phyloP scores from a whole-genome alignment of 2,888 invertebrate species.

The Eupeodes luniger region DNA sequence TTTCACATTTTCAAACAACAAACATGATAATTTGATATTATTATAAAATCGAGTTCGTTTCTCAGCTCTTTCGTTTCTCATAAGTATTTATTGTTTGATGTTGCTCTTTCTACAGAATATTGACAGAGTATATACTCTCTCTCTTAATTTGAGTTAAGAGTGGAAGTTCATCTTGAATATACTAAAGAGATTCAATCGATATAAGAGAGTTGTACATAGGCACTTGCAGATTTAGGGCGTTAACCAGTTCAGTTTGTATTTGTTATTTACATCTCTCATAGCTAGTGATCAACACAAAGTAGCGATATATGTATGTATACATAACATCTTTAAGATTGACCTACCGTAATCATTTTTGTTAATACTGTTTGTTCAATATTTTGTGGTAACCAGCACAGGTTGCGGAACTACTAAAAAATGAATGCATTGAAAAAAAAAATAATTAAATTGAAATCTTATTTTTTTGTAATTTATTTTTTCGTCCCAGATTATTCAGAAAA shows the following conservation, averaged over 20 bases:
- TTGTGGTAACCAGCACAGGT: conserved; percentile 12
- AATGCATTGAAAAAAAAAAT: conserved; percentile 2
- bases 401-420: conserved; percentile 31
- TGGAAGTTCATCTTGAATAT: neutral
- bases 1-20: neutral
- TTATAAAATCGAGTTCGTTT: conserved; percentile 35
- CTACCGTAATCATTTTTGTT: conserved; percentile 56
- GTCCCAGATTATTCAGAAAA: conserved; percentile 52
- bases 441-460: neutral
- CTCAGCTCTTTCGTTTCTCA: conserved; percentile 59
- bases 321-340: conserved; percentile 44
- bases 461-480: conserved; percentile 8
- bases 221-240: conserved; percentile 65
- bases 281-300: conserved; percentile 6
- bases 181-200: conserved; percentile 5
- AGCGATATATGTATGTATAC: conserved; percentile 4
- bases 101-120: conserved; percentile 12
- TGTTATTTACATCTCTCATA: conserved; percentile 36
- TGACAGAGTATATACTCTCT: neutral
- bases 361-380: conserved; percentile 31
- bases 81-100: neutral
- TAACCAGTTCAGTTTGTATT: conserved; percentile 59
- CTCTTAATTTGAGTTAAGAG: conserved; percentile 13
- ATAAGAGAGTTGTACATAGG: conserved; percentile 7
- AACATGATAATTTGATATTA: neutral